Evolutionary conservation across 2,888 invertebrate genomes (phyloP).

Genomic region (Odontothrips loti): DNA sequence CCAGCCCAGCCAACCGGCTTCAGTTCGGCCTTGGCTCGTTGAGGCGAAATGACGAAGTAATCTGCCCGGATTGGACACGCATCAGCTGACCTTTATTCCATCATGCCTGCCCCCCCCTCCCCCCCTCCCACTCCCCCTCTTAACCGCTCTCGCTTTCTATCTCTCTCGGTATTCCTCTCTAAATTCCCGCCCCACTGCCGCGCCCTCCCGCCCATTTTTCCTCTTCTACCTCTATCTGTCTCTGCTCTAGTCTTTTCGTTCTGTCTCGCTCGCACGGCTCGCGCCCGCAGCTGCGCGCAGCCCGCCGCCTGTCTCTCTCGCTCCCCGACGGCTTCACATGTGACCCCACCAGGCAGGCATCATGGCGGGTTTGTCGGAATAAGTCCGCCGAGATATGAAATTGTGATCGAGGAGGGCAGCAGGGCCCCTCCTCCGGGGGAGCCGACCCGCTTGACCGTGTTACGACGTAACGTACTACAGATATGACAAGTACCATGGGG

Average conservation of each 20-base stretch:
- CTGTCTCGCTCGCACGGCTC: not conserved
- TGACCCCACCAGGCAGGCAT: not conserved
- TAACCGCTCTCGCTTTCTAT: not conserved
- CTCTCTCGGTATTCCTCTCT: not conserved
- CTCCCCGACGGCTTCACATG: not conserved
- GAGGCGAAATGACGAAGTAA: not conserved
- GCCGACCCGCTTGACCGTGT: no score
- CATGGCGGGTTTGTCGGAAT: not conserved
- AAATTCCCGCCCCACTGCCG: no score
- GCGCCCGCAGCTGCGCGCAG: no score
- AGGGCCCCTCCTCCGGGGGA: no score
- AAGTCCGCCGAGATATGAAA: not conserved
- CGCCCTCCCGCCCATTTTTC: no score
- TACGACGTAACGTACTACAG: no score
- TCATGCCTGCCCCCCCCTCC: not conserved
- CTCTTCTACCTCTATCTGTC: not conserved
- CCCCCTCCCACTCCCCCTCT: not conserved
- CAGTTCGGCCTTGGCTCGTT: not conserved
- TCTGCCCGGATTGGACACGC: slow-evolving; percentile 1
- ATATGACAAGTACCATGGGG: no score
- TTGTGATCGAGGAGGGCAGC: not conserved
- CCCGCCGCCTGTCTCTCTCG: not conserved
- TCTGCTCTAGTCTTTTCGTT: not conserved
- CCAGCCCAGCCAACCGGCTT: no score
- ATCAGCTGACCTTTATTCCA: not conserved